Base-by-base conservation (phyloP, 2,113 vertebrate species). In the Petrocephalus zakoni region DNA sequence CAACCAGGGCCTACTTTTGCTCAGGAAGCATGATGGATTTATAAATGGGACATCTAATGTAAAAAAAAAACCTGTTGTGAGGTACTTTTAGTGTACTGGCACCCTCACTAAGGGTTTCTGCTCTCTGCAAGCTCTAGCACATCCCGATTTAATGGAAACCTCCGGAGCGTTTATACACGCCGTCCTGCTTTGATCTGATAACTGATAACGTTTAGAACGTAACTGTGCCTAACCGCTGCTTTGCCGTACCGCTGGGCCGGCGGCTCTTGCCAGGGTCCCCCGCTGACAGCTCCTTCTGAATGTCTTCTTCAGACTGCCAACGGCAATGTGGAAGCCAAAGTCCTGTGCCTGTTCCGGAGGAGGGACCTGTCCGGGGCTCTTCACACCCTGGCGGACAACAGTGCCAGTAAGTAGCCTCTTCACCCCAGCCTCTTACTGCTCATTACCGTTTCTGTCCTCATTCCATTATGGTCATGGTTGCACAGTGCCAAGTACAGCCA, bases 321-420 rank as follows among this genome's bases (percentile, higher is more conserved):
- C 78, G 95, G 95, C 19, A 96, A 96, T 0, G 95, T 95, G 89
- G 95, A 95, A 88, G 95, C 95, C 47, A 95, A 95, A 89, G 95
- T 95, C 0, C 94, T 96, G 15, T 96, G 95, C 25, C 93, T 96
- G 22, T 96, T 95, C 89, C 92, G 95, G 56, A 91, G 95, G 83
- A 91, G 95, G 87, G 95, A 96, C 56, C 95, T 96, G 87, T 95
- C 95, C 29, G 94, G 95, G 85, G 94, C 93, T 89, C 94, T 96
- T 90, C 95, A 95, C 91, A 95, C 93, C 90, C 90, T 96, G 88
- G 95, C 95, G 0, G 95, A 96, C 78, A 96, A 94, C 90, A 95
- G 95, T 81, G 95, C 95, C 42, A 92, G 95, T 95, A 88, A 95
- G 94, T 95, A 42, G 29, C 25, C 11, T 0, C 11, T 11, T 9